Evolutionary conservation across 2,888 invertebrate genomes (phyloP).

Genomic region (Eutolmus rufibarbis): DNA sequence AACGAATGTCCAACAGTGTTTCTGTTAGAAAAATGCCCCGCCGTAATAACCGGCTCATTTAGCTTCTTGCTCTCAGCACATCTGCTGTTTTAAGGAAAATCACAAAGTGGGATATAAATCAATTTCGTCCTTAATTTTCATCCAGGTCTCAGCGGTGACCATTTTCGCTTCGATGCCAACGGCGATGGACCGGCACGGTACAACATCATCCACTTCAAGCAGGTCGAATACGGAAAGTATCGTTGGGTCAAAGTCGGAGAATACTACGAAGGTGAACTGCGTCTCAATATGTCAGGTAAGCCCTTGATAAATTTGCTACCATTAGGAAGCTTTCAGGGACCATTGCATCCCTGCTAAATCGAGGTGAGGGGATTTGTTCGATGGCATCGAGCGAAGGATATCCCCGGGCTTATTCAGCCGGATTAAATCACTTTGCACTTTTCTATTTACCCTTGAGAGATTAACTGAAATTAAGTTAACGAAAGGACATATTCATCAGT

Average conservation of each 20-base stretch:
- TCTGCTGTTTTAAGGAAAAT: neutral
- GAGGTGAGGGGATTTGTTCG: neutral
- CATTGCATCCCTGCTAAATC: neutral
- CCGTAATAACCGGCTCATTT: slow-evolving; percentile 22
- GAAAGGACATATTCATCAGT: neutral
- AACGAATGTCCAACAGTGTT: neutral
- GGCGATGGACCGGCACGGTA: slow-evolving; percentile 95
- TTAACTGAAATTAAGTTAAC: neutral
- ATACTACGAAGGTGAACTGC: slow-evolving; percentile 81
- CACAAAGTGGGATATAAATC: slow-evolving; percentile 11
- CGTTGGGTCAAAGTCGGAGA: slow-evolving; percentile 88
- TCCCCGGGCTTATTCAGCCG: neutral
- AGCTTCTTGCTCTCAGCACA: neutral
- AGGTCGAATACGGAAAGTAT: slow-evolving; percentile 74
- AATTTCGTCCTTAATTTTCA: neutral
- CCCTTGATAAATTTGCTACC: slow-evolving; percentile 21
- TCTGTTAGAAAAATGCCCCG: neutral
- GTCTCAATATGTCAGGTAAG: slow-evolving; percentile 81
- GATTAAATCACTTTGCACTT: neutral
- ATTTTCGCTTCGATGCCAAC: slow-evolving; percentile 87
- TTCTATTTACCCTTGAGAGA: neutral
- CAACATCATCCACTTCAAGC: slow-evolving; percentile 95
- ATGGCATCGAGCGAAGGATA: neutral
- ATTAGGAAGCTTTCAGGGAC: neutral
- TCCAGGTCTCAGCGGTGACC: slow-evolving; percentile 85